phyloP scores from a whole-genome alignment of 1,140 invertebrate species.

The Daktulosphaira vitifoliae region DNA sequence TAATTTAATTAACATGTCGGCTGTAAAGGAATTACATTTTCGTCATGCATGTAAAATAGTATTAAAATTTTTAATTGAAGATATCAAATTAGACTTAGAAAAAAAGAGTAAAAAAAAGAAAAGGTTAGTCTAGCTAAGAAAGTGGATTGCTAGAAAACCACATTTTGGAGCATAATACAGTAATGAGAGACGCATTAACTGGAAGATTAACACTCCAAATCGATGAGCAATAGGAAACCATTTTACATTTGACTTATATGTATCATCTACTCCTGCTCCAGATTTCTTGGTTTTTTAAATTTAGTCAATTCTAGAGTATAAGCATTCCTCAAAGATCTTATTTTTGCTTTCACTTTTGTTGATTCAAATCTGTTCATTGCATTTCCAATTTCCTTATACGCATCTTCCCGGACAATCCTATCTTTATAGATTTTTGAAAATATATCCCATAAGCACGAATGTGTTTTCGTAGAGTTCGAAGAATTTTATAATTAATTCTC shows the following conservation, averaged over 20 bases:
- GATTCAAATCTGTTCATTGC: conserved; percentile 14
- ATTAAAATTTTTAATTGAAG: neutral
- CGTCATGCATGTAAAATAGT: neutral
- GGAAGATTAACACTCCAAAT: no score
- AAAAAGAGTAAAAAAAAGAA: neutral
- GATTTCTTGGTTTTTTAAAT: conserved; percentile 21
- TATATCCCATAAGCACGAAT: conserved; percentile 22
- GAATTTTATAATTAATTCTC: conserved; percentile 21
- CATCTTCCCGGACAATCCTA: conserved; percentile 20
- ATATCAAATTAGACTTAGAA: neutral
- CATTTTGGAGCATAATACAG: neutral
- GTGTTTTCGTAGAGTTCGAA: conserved; percentile 10
- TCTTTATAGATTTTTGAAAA: conserved; percentile 23
- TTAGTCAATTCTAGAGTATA: conserved; percentile 13
- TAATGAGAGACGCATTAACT: no score
- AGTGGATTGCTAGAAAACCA: neutral
- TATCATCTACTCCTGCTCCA: conserved; percentile 13
- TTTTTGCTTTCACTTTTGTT: conserved; percentile 11
- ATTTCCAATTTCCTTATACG: conserved; percentile 5
- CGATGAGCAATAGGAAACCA: conserved; percentile 11
- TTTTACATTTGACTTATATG: conserved; percentile 14
- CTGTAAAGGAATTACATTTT: neutral
- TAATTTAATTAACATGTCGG: neutral
- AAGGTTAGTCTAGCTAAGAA: neutral
- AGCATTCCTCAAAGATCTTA: conserved; percentile 11